These are phyloP conservation scores for Diabrotica balteata DNA, from an alignment of 2,888 invertebrate species.

Conservation along the genomic window DNA sequence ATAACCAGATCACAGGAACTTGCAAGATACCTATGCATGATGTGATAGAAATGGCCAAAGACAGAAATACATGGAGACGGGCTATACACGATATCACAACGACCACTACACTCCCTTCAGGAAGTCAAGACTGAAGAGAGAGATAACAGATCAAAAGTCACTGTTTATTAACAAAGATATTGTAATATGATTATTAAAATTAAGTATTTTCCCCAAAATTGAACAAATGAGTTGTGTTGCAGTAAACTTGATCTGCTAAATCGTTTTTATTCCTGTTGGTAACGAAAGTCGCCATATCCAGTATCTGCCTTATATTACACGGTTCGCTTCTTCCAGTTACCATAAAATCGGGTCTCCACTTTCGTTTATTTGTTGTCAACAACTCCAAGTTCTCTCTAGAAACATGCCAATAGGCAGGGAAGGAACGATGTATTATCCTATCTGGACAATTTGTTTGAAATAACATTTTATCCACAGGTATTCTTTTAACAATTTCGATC, in stretches of 20 bases:
- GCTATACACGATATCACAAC: too few species aligned
- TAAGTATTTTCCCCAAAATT: too few species aligned
- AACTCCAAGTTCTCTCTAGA: slow-evolving; percentile 77
- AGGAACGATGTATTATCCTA: slow-evolving; percentile 90
- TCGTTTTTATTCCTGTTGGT: slow-evolving; percentile 76
- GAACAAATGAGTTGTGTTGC: slow-evolving; percentile 83
- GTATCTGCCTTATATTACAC: slow-evolving; percentile 85
- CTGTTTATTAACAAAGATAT: too few species aligned
- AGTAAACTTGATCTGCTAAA: slow-evolving; percentile 76
- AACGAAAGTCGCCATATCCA: slow-evolving; percentile 84
- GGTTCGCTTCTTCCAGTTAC: slow-evolving; percentile 95
- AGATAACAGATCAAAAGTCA: too few species aligned
- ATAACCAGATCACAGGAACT: too few species aligned
- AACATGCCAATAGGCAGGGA: slow-evolving; percentile 80
- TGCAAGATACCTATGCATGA: too few species aligned
- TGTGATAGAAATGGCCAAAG: too few species aligned
- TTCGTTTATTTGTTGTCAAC: slow-evolving; percentile 84
- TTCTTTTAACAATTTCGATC: slow-evolving; percentile 76
- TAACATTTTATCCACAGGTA: slow-evolving; percentile 82
- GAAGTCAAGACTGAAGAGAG: too few species aligned
- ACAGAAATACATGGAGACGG: too few species aligned
- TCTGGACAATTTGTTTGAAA: slow-evolving; percentile 95
- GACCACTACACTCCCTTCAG: too few species aligned
- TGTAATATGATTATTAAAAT: too few species aligned
- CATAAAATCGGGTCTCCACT: slow-evolving; percentile 76